phyloP scores from a whole-genome alignment of 2,888 invertebrate species.

The Cryptus viduatorius region DNA sequence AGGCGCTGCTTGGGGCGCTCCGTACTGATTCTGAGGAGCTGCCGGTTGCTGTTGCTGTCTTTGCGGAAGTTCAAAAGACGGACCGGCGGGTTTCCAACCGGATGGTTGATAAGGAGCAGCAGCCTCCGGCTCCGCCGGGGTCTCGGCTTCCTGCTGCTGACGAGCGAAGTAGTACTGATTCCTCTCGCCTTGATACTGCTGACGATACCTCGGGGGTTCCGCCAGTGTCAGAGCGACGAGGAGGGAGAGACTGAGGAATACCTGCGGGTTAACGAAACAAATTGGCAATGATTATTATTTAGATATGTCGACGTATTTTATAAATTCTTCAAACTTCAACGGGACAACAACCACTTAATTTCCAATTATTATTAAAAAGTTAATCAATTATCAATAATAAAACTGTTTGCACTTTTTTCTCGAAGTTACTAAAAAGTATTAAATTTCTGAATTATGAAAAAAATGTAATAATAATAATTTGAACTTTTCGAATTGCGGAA shows the following conservation, averaged over 20 bases:
- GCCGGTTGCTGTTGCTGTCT: constrained; percentile 72
- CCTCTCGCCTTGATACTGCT: constrained; percentile 73
- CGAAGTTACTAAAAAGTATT: background rate
- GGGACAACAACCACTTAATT: too few species aligned
- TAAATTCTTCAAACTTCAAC: too few species aligned
- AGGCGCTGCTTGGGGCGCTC: constrained; percentile 59
- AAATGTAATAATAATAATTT: background rate
- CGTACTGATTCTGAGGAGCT: constrained; percentile 69
- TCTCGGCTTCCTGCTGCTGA: constrained; percentile 76
- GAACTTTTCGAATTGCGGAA: background rate
- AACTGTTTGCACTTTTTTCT: background rate
- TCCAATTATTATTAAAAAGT: too few species aligned
- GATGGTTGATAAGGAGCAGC: constrained; percentile 84
- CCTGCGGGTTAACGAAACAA: constrained; percentile 74
- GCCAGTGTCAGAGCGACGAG: constrained; percentile 84
- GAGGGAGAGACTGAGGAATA: constrained; percentile 82
- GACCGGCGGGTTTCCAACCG: constrained; percentile 85
- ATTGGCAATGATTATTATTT: background rate
- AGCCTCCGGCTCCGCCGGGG: constrained; percentile 63
- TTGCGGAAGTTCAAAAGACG: constrained; percentile 84
- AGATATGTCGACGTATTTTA: too few species aligned
- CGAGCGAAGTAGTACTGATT: constrained; percentile 81
- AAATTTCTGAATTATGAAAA: background rate
- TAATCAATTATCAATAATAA: background rate
- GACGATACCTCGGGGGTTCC: constrained; percentile 84